Conservation (phyloP, 37 sponge, comb jelly and placozoan species). For the Aphrocallistes beatrix region DNA sequence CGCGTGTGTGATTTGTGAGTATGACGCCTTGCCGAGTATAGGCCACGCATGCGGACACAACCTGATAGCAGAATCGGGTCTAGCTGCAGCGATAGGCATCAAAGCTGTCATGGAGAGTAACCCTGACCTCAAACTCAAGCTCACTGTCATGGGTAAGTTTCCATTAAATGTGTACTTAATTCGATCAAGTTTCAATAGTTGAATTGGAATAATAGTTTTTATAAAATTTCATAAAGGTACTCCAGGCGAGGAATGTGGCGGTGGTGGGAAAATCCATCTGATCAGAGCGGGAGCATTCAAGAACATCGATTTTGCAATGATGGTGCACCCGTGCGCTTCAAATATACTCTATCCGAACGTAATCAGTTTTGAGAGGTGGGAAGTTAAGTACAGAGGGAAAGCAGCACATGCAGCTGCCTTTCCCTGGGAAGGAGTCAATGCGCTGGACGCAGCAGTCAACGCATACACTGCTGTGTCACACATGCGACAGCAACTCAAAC, state of each 20-base stretch:
- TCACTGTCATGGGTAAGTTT: constrained; percentile 60
- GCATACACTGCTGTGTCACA: constrained; percentile 71
- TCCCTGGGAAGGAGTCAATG: constrained; percentile 80
- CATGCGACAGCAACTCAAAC: constrained; percentile 78
- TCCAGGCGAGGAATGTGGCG: constrained; percentile 84
- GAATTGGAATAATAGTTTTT: too few species aligned
- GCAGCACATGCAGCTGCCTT: constrained; percentile 34
- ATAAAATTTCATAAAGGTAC: too few species aligned
- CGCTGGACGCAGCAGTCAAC: constrained; percentile 81
- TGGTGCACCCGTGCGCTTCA: constrained; percentile 60
- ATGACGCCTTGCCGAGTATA: constrained; percentile 82
- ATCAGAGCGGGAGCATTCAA: constrained; percentile 58
- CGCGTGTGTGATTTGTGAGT: constrained; percentile 75
- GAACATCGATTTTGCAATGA: constrained; percentile 72
- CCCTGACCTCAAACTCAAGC: constrained; percentile 24
- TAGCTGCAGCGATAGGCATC: constrained; percentile 75
- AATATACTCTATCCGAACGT: constrained; percentile 15
- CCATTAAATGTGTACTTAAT: too few species aligned
- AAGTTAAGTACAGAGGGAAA: constrained; percentile 30
- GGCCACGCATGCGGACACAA: constrained; percentile 96
- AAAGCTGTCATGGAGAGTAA: constrained; percentile 53
- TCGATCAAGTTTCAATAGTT: too few species aligned
- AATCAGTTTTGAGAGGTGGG: constrained; percentile 21
- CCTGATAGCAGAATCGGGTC: constrained; percentile 82
- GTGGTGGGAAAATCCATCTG: constrained; percentile 63